Evolutionary conservation across 2,888 invertebrate species (phyloP), one percentile per base, ranked within the genome.

Genomic region (Drosophila sordidula): DNA sequence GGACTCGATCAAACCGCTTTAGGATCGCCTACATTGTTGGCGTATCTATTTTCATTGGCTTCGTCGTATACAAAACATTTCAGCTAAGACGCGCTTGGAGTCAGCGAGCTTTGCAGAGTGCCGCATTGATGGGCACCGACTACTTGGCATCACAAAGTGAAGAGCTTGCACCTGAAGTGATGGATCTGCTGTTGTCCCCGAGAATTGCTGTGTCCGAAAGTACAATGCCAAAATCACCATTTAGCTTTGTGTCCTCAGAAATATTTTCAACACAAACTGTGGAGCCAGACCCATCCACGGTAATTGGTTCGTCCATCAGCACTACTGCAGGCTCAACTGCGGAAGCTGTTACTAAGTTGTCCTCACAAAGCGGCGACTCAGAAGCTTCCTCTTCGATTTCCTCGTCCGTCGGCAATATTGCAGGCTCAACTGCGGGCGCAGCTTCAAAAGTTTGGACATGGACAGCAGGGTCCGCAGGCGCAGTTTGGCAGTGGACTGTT

Each of bases 381-480:
- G 12, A 45, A 26, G 9, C 25, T n/a, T 18, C 46, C 11, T 38
- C 55, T 9, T 45, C 26, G 9, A 36, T 56, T 16, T 12, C 45
- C 14, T 32, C 45, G 18, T 29, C 46, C 25, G n/a, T 29, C n/a
- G n/a, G 26, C 6, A 8, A 29, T 4, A 18, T 47, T 11, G 18
- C 38, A 18, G 5, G 39, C 11, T 47, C 47, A 0, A 22, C 46
- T 29, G 6, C 18, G 3, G 22, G 42, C 34, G 32, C 32, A 14
- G 0, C 18, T 6, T 54, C 42, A 4, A 55, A 18, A 12, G 12
- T 12, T 0, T 25, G 38, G 14, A 38, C 52, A 18, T 52, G 52
- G 52, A 25, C 45, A 8, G 45, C 12, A 16, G 52, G 38, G 46
- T 39, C 61, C 0, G 45, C 45, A 18, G 9, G 14, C 9, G 9